Conservation (phyloP, 2,113 vertebrate species). For the Blennius ocellaris region DNA sequence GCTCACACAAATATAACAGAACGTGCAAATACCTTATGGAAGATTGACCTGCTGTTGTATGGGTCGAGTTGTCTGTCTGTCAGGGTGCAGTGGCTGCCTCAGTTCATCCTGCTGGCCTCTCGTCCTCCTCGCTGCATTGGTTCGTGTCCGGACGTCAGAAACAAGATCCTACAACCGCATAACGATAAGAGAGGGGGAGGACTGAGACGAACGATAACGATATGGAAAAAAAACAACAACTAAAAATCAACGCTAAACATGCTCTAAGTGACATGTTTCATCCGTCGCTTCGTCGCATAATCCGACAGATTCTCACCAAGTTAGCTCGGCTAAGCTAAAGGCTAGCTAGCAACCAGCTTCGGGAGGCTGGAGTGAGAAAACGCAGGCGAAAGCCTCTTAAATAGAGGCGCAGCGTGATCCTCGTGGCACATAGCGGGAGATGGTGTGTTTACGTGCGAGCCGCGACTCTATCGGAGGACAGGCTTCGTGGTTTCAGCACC, state of each 20-base stretch:
- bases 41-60: slow-evolving; percentile 10
- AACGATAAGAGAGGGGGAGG: no score
- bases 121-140: slow-evolving; percentile 31
- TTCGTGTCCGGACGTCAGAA: slow-evolving; percentile 45
- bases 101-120: slow-evolving; percentile 55
- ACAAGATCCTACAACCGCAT: slow-evolving; percentile 52
- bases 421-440: accelerated
- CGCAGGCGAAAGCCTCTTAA: neutral
- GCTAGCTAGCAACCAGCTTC: slow-evolving; percentile 40
- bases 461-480: neutral
- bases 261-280: neutral
- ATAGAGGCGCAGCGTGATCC: accelerated
- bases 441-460: neutral
- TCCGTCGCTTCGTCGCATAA: neutral
- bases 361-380: neutral
- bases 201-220: slow-evolving; percentile 23
- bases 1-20: no score
- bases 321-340: slow-evolving; percentile 49
- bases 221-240: neutral
- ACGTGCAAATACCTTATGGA: no score
- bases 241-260: neutral
- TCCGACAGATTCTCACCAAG: slow-evolving; percentile 37
- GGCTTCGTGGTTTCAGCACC: slow-evolving; percentile 67
- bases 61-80: neutral
- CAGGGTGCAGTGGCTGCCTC: slow-evolving; percentile 14